Conservation (phyloP, 2,888 invertebrate species). For the Priocnemis perturbator region DNA sequence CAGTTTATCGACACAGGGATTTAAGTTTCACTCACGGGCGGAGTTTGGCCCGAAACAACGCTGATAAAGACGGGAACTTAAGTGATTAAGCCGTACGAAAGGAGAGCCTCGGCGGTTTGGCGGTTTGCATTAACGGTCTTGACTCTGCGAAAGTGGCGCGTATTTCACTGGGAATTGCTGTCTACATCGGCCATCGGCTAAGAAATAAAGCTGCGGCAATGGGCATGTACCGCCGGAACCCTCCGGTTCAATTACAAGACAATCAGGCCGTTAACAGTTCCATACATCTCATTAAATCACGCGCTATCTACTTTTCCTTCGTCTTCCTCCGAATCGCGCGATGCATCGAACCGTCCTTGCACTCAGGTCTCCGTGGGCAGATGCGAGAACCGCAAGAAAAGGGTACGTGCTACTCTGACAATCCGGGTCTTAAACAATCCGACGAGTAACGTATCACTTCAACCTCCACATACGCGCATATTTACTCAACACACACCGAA, state of each 20-base stretch:
- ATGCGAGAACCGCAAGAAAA: neutral
- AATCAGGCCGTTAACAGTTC: constrained; percentile 49
- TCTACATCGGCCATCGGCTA: constrained; percentile 55
- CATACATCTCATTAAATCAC: constrained; percentile 51
- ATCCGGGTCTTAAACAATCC: neutral
- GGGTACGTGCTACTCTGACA: neutral
- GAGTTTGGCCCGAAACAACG: constrained; percentile 47
- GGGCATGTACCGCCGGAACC: constrained; percentile 48
- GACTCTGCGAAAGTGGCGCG: constrained; percentile 52
- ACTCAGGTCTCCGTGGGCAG: neutral
- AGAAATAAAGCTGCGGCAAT: constrained; percentile 56
- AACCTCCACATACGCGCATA: too few relatives aligned
- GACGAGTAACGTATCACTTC: neutral
- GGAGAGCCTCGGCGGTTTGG: constrained; percentile 51
- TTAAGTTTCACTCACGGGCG: constrained; percentile 38
- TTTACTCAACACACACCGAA: too few relatives aligned
- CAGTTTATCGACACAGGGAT: constrained; percentile 19
- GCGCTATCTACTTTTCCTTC: too few relatives aligned
- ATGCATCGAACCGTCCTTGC: too few relatives aligned
- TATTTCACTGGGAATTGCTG: constrained; percentile 58
- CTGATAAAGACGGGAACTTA: constrained; percentile 58
- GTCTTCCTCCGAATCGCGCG: too few relatives aligned
- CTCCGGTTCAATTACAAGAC: constrained; percentile 56
- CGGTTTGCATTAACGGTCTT: constrained; percentile 62
- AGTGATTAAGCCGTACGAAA: constrained; percentile 58